Conservation (phyloP, 2,888 invertebrate species). For the Oxyteleia sp. region DNA sequence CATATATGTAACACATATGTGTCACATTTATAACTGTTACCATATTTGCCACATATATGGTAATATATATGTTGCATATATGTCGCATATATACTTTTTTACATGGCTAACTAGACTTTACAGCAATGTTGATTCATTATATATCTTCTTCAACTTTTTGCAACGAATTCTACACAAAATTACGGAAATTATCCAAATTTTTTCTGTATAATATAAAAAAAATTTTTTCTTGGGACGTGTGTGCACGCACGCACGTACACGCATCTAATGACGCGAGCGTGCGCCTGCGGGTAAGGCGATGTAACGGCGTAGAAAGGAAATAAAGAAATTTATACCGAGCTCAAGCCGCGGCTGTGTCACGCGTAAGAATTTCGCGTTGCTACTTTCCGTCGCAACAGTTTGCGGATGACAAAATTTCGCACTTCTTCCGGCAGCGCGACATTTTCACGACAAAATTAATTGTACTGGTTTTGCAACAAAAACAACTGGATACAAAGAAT, state of each 20-base stretch:
- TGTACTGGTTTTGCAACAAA: background rate
- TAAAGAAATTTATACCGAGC: constrained; percentile 48
- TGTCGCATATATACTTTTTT: no score
- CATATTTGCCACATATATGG: no score
- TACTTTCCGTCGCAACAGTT: constrained; percentile 49
- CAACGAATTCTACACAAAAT: no score
- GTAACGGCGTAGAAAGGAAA: constrained; percentile 67
- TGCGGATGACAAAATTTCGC: constrained; percentile 35
- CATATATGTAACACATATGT: no score
- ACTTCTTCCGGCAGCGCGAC: constrained; percentile 49
- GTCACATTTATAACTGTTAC: no score
- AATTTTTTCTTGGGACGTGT: constrained; percentile 43
- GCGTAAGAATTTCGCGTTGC: constrained; percentile 46
- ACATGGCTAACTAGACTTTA: no score
- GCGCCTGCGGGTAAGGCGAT: constrained; percentile 58
- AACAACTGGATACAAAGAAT: no score
- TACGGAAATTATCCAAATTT: no score
- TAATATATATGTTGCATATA: no score
- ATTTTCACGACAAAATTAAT: constrained; percentile 39
- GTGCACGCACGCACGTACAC: constrained; percentile 46
- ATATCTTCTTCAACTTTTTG: constrained; percentile 39
- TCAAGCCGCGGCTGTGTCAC: constrained; percentile 19
- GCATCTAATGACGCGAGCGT: constrained; percentile 65
- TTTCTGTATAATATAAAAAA: no score
- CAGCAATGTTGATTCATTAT: no score